phyloP scores from a whole-genome alignment of 2,113 vertebrate genomes.

The Rhinogobius similis region DNA sequence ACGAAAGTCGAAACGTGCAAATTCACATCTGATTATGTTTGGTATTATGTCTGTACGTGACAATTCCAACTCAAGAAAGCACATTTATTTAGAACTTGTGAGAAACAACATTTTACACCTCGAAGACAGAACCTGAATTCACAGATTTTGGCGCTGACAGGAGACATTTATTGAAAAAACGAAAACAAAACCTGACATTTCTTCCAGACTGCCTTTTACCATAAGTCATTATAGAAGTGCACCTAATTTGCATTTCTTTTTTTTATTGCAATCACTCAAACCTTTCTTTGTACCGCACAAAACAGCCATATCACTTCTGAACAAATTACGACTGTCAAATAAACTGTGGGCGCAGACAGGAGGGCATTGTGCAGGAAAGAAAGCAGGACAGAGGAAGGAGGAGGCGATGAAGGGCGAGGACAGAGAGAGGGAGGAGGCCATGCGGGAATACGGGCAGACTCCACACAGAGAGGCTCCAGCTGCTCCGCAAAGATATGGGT shows the following conservation, averaged over 20 bases:
- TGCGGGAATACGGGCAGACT: conserved; percentile 64
- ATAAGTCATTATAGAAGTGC: neutral
- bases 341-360: neutral
- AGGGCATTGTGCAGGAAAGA: conserved; percentile 5
- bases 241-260: neutral
- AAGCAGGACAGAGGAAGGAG: conserved; percentile 33
- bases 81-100: too few relatives aligned
- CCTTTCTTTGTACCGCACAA: neutral
- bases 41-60: neutral
- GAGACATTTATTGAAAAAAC: neutral
- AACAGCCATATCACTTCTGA: conserved; percentile 5
- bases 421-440: conserved; percentile 17
- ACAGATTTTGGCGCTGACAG: neutral
- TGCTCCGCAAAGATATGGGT: neutral
- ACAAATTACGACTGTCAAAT: conserved; percentile 10
- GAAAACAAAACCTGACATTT: neutral
- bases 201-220: neutral
- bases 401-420: conserved; percentile 30
- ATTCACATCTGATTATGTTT: neutral
- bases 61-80: too few relatives aligned
- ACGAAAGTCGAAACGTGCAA: too few relatives aligned
- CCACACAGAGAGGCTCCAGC: conserved; percentile 31
- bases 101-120: too few relatives aligned
- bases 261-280: neutral
- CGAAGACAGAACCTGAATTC: too few relatives aligned